Evolutionary conservation across 2,888 invertebrate species (phyloP).

Genomic region (Aethes cnicana): DNA sequence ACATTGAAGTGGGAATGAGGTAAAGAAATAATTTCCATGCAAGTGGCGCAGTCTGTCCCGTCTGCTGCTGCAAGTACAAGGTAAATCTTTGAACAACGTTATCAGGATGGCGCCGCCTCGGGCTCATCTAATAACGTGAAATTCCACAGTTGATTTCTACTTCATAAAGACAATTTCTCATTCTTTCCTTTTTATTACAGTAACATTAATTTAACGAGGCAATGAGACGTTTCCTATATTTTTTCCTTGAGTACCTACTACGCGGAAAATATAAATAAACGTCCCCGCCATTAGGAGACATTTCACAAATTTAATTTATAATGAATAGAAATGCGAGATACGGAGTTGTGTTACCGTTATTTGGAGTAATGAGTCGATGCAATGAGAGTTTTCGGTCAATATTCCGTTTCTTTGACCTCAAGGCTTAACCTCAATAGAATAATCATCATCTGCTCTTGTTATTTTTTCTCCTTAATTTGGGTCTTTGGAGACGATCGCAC

Average conservation of each 20-base stretch:
- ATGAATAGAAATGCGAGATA: constrained; percentile 42
- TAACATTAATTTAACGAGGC: constrained; percentile 46
- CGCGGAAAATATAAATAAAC: constrained; percentile 44
- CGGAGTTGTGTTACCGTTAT: constrained; percentile 27
- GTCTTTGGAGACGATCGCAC: too few relatives aligned
- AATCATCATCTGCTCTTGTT: too few relatives aligned
- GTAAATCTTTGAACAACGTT: constrained; percentile 28
- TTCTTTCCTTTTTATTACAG: constrained; percentile 36
- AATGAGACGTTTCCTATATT: constrained; percentile 44
- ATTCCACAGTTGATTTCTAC: constrained; percentile 21
- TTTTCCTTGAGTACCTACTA: constrained; percentile 38
- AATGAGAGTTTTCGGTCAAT: background rate
- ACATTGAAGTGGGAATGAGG: background rate
- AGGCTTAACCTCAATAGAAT: too few relatives aligned
- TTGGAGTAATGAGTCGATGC: constrained; percentile 8
- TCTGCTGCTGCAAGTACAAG: constrained; percentile 7
- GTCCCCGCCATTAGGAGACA: constrained; percentile 38
- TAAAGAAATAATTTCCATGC: constrained; percentile 14
- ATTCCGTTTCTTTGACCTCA: background rate
- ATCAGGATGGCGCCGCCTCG: constrained; percentile 6
- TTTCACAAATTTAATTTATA: constrained; percentile 47
- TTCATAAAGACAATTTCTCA: constrained; percentile 24
- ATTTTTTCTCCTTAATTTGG: too few relatives aligned
- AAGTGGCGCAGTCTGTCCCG: constrained; percentile 10
- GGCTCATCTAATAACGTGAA: constrained; percentile 15